Base-by-base conservation (phyloP, 2,888 invertebrate genomes). In the Epiblema foenella region DNA sequence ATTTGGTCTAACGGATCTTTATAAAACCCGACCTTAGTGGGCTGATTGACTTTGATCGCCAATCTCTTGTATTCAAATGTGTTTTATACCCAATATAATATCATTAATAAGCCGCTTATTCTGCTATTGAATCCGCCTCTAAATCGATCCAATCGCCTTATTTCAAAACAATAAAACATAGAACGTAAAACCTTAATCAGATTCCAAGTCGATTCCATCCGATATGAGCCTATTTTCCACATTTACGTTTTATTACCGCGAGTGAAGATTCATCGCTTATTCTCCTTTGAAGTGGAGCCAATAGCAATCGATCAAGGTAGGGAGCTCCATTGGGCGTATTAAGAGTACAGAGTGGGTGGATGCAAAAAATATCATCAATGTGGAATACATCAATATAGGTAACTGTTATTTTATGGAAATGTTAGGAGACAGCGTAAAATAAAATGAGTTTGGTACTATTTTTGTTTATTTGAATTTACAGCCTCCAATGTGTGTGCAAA, bases 301-400 rank as follows among this genome's bases (percentile, higher is more conserved):
- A 81, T 83, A 80, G 79, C 80, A 81, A 81, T 83, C 80, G 81
- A 82, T 82, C 80, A 78, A 75, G 75, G 70, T 73, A 46, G 75
- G 42, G 24, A 65, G 56, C 29, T 29, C 42, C 17, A 59, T 68
- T 52, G 58, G 20, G 67, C 59, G 52, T 59, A 20, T 18, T 46
- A 46, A 7, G 46, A n/a, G 46, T n/a, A 46, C 46, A 46, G 46
- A 46, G 9, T n/a, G 33, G 46, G n/a, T n/a, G 54, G 33, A 33
- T 56, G 64, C 39, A 12, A 24, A 42, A 64, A 54, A 54, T 65
- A 52, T 37, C 20, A 46, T 46, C 12, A n/a, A n/a, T 46, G 46
- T 8, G 42, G 42, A 46, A 46, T 24, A n/a, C n/a, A 24, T 24
- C 24, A 3, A 46, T n/a, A n/a, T n/a, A 46, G 46, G 24, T 15